phyloP scores from a whole-genome alignment of 2,113 vertebrate species.

The Pavo muticus region DNA sequence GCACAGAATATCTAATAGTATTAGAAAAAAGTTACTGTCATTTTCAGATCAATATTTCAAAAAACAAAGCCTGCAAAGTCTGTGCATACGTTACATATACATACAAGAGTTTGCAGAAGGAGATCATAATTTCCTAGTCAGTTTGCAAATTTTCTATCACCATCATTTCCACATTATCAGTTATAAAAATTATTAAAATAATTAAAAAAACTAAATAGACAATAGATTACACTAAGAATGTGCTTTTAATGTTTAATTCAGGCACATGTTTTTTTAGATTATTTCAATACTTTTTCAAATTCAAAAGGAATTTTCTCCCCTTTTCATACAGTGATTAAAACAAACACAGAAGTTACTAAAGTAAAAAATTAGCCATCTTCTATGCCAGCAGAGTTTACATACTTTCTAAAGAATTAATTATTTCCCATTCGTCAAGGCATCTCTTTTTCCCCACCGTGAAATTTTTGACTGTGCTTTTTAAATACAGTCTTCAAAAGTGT shows the following conservation, averaged over 20 bases:
- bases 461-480: neutral
- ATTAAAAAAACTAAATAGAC: neutral
- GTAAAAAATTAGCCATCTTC: neutral
- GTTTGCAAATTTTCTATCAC: neutral
- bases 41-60: slow-evolving; percentile 14
- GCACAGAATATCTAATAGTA: neutral
- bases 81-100: neutral
- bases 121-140: neutral
- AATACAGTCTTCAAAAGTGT: neutral
- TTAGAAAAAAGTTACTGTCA: neutral
- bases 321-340: neutral
- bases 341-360: neutral
- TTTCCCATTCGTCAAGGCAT: neutral
- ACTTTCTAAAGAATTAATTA: neutral
- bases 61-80: neutral
- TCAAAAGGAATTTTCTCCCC: neutral
- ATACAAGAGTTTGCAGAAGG: neutral
- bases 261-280: no score
- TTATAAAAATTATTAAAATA: neutral
- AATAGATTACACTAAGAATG: neutral
- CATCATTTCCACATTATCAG: neutral
- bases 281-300: neutral
- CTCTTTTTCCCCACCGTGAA: neutral
- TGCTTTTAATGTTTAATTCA: neutral
- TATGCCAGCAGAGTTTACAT: neutral